Evolutionary conservation across 37 sponge, comb jelly and placozoan species (phyloP).

Genomic region (Ianthella basta): DNA sequence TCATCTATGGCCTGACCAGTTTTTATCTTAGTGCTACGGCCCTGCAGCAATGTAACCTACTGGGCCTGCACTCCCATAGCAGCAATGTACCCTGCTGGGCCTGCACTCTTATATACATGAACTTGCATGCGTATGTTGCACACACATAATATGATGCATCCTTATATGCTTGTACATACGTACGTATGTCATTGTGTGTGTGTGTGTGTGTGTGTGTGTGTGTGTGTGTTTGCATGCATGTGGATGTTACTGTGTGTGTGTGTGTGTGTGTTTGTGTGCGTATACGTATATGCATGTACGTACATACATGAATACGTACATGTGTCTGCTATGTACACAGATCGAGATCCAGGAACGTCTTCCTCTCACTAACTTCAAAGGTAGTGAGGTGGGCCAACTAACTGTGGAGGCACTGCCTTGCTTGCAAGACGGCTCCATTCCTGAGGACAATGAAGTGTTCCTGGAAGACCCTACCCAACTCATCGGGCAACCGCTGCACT

Average conservation of each 20-base stretch:
- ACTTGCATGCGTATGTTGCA: too few species aligned
- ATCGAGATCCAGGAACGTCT: slow-evolving; percentile 75
- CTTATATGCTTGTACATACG: not conserved
- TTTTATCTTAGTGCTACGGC: too few species aligned
- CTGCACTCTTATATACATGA: too few species aligned
- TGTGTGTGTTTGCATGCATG: too few species aligned
- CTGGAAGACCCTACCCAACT: slow-evolving; percentile 41
- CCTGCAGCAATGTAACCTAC: too few species aligned
- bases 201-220: not conserved
- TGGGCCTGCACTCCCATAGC: too few species aligned
- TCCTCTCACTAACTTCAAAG: slow-evolving; percentile 69
- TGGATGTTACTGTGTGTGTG: too few species aligned
- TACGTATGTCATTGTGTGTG: not conserved
- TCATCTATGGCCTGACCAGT: too few species aligned
- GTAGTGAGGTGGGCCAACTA: slow-evolving; percentile 59
- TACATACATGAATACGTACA: not conserved
- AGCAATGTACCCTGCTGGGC: too few species aligned
- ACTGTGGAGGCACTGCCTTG: slow-evolving; percentile 24
- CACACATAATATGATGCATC: not conserved
- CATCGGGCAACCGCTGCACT: slow-evolving; percentile 31
- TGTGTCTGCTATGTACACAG: not conserved
- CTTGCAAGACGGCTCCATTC: not conserved
- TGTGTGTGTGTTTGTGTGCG: too few species aligned
- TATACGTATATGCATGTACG: too few species aligned
- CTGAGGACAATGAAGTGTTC: slow-evolving; percentile 38